Evolutionary conservation across 2,113 vertebrate genomes (phyloP), one percentile per base, ranked within the genome.

Genomic region (Chaetura pelagica): DNA sequence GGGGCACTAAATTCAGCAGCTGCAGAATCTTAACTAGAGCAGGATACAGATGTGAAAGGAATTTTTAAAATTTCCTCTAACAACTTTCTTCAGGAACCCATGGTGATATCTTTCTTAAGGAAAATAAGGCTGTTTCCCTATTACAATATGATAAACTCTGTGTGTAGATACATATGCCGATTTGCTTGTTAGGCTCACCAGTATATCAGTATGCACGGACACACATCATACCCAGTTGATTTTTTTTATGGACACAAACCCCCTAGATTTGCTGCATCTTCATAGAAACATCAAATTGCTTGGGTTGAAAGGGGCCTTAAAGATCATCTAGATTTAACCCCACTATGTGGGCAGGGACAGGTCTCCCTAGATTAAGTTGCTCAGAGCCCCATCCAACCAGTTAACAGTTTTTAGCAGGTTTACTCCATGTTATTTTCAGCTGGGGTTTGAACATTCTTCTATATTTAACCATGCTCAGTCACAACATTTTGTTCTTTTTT

Each of bases 11-110:
- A 92, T 81, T 81, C 90, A 78, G 92, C 94, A 95, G 90, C 94
- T 96, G 95, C 90, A 90, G 90, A 88, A 77, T 22, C 92, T 91
- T 71, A 96, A 83, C 91, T 74, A 54, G 82, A 87, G 90, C 76
- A 88, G 68, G 76, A 74, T 61, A 44, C n/a, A 20, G 58, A 72
- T 86, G 94, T 83, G 94, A 77, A 92, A 93, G 92, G 94, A 92
- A 96, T 96, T 90, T 73, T 71, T 80, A 69, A 93, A 63, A 95
- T 88, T 85, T 77, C 85, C 78, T 88, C 75, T 42, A 19, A 54
- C 78, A 87, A 48, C 84, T 93, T 86, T 87, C 72, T 67, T 72
- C n/a, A 59, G 84, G 68, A 93, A 32, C 30, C 13, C 17, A 1
- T 8, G 57, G 30, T 89, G 85, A 26, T 57, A 48, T 67, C 67